Conservation (phyloP, 92 coral and sea anemone genomes). For the Porites lobata region DNA sequence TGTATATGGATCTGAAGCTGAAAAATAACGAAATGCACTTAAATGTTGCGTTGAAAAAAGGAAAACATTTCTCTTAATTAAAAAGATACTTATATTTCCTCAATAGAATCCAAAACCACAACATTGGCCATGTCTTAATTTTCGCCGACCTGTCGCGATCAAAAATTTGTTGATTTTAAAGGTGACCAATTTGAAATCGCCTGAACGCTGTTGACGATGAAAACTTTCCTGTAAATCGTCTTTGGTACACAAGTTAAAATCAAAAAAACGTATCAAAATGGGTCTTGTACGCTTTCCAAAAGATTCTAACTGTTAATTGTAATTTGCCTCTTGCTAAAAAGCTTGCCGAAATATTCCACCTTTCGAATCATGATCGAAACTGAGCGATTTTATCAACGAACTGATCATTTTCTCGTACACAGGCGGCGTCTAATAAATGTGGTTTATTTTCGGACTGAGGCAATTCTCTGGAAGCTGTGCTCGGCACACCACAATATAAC, state of each 20-base stretch:
- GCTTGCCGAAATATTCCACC: slow-evolving; percentile 25
- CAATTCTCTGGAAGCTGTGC: slow-evolving; percentile 20
- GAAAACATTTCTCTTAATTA: slow-evolving; percentile 16
- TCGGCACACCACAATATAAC: slow-evolving; percentile 39
- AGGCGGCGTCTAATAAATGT: slow-evolving; percentile 19
- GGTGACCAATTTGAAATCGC: not conserved
- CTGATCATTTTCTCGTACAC: slow-evolving; percentile 13
- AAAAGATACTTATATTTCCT: slow-evolving; percentile 32
- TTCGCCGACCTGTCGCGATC: slow-evolving; percentile 37
- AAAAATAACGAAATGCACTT: not conserved
- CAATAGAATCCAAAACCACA: slow-evolving; percentile 39
- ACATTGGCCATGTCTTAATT: slow-evolving; percentile 6
- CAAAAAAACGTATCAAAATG: not conserved
- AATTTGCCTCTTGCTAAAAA: slow-evolving; percentile 38
- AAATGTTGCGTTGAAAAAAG: not conserved
- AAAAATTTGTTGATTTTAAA: slow-evolving; percentile 27
- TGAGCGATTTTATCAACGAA: slow-evolving; percentile 26
- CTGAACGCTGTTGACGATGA: not conserved
- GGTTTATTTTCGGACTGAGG: not conserved
- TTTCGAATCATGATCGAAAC: slow-evolving; percentile 2
- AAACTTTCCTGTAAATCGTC: not conserved
- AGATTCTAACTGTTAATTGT: slow-evolving; percentile 32
- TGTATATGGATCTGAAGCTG: not conserved
- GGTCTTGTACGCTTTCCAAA: not conserved
- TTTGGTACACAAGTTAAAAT: not conserved